Percentiles rank a stretch among this genome's conserved stretches.
phyloP scores from a whole-genome alignment of 2,797 vertebrate species.

The Alca torda region DNA sequence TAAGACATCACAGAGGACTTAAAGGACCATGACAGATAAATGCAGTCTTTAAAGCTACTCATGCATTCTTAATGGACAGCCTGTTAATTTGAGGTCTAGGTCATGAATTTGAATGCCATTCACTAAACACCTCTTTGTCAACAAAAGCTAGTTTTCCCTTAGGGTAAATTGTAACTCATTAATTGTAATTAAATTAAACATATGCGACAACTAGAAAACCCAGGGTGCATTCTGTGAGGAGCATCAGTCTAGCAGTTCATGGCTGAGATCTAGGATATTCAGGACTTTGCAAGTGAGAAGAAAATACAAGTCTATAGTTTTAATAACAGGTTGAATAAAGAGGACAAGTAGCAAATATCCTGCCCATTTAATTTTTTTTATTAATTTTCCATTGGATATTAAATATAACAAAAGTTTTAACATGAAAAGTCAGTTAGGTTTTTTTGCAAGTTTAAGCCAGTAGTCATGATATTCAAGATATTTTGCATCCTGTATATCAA shows the following conservation, averaged over 20 bases:
- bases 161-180: slow-evolving; percentile 80
- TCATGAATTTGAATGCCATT: slow-evolving; percentile 80
- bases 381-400: background rate
- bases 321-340: background rate
- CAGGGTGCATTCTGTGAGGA: slow-evolving; percentile 65
- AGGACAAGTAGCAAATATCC: background rate
- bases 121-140: slow-evolving; percentile 78
- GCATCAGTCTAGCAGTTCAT: background rate
- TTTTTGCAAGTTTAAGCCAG: background rate
- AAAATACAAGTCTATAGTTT: background rate
- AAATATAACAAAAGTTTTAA: background rate
- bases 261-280: slow-evolving; percentile 38
- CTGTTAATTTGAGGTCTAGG: slow-evolving; percentile 80
- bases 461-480: background rate
- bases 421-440: background rate
- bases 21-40: slow-evolving; percentile 71
- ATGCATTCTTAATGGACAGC: slow-evolving; percentile 81
- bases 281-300: slow-evolving; percentile 34
- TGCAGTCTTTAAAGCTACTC: slow-evolving; percentile 77
- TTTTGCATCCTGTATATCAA: background rate
- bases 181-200: slow-evolving; percentile 82
- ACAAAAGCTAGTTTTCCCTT: slow-evolving; percentile 76
- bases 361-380: background rate
- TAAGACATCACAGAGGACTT: slow-evolving; percentile 58
- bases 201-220: slow-evolving; percentile 76